Percentiles rank a stretch among this genome's conserved stretches.
phyloP scores from a whole-genome alignment of 2,888 invertebrate species.

The Ariolimax columbianus region DNA sequence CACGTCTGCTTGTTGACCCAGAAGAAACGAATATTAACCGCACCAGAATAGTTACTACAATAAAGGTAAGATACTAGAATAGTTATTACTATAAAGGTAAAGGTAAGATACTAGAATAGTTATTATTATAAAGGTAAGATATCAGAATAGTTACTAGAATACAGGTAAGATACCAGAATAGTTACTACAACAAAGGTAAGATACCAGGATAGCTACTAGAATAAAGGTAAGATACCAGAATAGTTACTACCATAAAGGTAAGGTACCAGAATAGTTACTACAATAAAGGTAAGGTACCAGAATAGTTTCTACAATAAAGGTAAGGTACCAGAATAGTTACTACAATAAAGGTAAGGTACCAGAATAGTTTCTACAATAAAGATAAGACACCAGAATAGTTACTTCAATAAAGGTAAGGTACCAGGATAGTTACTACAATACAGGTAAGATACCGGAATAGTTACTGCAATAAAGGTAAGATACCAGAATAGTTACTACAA shows the following conservation, averaged over 20 bases:
- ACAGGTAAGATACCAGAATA: neutral
- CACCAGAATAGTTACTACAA: slow-evolving; percentile 69
- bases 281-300: neutral
- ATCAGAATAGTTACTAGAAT: neutral
- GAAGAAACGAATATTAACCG: slow-evolving; percentile 54
- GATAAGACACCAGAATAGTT: neutral
- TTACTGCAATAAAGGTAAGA: neutral
- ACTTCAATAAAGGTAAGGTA: neutral
- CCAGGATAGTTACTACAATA: neutral
- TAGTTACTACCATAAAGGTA: neutral
- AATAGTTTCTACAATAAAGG: neutral
- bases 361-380: neutral
- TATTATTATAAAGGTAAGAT: neutral
- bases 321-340: neutral
- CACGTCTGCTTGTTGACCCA: neutral
- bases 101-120: neutral
- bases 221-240: neutral
- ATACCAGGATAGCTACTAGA: neutral
- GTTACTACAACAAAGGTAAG: neutral
- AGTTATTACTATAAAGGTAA: neutral
- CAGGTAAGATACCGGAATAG: neutral
- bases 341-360: neutral
- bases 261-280: neutral
- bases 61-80: slow-evolving; percentile 61
- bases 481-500: neutral